phyloP scores from a whole-genome alignment of 2,888 invertebrate genomes.

The Theretra japonica region DNA sequence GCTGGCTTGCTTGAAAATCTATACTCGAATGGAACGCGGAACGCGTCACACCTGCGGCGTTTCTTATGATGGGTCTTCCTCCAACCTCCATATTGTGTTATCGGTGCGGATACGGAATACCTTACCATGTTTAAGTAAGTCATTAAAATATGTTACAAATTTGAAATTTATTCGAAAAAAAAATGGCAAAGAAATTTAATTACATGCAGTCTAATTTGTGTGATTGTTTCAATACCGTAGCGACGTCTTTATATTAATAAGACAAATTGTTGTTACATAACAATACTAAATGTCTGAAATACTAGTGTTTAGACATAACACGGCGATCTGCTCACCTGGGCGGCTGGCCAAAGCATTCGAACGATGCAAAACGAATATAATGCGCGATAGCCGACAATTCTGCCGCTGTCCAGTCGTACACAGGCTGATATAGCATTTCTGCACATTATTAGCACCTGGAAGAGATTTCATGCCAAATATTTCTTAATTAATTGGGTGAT shows the following conservation, averaged over 20 bases:
- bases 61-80: too few species aligned
- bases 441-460: background rate
- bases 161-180: too few species aligned
- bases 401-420: background rate
- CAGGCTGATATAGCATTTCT: slow-evolving; percentile 10
- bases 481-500: background rate
- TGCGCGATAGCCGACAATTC: slow-evolving; percentile 3
- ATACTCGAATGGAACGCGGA: too few species aligned
- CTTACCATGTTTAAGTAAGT: too few species aligned
- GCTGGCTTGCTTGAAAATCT: too few species aligned
- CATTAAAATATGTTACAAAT: too few species aligned
- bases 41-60: too few species aligned
- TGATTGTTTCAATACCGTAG: background rate
- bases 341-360: slow-evolving; percentile 48
- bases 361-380: slow-evolving; percentile 44
- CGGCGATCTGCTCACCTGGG: slow-evolving; percentile 37
- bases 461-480: background rate
- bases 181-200: too few species aligned
- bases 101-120: too few species aligned
- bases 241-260: background rate
- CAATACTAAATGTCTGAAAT: background rate
- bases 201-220: too few species aligned
- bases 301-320: slow-evolving; percentile 32
- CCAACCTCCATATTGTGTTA: too few species aligned
- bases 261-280: background rate